A percentile compares a stretch with the other conserved stretches of the same genome.
Conservation (phyloP, 2,888 invertebrate species). For the Formica aserva region DNA sequence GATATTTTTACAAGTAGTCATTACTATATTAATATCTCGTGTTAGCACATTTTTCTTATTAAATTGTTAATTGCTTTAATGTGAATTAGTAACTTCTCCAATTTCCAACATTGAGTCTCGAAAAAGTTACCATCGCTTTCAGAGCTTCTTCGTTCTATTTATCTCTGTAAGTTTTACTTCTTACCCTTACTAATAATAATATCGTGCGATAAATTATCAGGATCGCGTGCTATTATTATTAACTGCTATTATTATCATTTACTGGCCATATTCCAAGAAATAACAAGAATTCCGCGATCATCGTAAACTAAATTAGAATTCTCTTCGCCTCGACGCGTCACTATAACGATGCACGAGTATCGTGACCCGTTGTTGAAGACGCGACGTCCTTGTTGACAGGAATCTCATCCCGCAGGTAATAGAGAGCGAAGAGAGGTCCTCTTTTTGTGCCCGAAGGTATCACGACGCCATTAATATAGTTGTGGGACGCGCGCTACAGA, state of each 20-base stretch:
- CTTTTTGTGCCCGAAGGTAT: slow-evolving; percentile 60
- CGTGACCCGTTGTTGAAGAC: slow-evolving; percentile 42
- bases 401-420: slow-evolving; percentile 47
- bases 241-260: slow-evolving; percentile 16
- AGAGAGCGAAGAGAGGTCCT: slow-evolving; percentile 23
- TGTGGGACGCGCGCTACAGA: slow-evolving; percentile 51
- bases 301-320: slow-evolving; percentile 32
- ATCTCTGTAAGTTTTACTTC: not conserved
- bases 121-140: not conserved
- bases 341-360: slow-evolving; percentile 32
- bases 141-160: not conserved
- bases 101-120: not conserved
- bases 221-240: not conserved
- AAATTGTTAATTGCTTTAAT: not conserved
- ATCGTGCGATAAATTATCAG: not conserved
- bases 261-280: not conserved
- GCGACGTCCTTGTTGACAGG: slow-evolving; percentile 33
- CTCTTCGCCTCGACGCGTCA: slow-evolving; percentile 24
- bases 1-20: no score
- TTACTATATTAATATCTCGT: not conserved
- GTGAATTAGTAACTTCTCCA: not conserved
- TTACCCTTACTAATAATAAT: not conserved
- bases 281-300: slow-evolving; percentile 33
- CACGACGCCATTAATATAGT: slow-evolving; percentile 72
- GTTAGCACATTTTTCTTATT: not conserved